A percentile compares a stretch with the other conserved stretches of the same genome.
Conservation (phyloP, 1,140 invertebrate species). For the Rhagoletis zephyria region DNA sequence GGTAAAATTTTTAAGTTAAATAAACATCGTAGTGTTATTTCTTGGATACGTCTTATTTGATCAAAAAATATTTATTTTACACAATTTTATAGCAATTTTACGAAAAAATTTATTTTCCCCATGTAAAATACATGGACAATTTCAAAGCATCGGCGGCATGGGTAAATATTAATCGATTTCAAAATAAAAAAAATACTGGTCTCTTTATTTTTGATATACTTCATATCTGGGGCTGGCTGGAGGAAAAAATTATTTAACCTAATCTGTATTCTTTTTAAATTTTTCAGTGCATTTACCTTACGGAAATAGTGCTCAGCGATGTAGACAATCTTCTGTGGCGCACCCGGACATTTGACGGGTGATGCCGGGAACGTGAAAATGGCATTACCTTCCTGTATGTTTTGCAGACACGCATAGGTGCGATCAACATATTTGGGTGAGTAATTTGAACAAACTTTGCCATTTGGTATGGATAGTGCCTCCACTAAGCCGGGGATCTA, state of each 20-base stretch:
- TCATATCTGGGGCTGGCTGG: too few species aligned
- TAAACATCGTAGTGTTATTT: too few species aligned
- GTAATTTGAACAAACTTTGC: conserved; percentile 93
- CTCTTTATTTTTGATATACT: too few species aligned
- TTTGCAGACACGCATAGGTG: conserved; percentile 83
- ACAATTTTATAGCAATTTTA: too few species aligned
- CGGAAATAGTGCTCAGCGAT: conserved; percentile 89
- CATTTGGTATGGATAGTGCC: conserved; percentile 80
- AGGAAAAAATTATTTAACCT: not conserved
- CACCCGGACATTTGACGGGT: conserved; percentile 96
- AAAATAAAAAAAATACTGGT: too few species aligned
- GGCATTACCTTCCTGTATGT: conserved; percentile 85
- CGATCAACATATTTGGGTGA: conserved; percentile 85
- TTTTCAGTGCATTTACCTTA: conserved; percentile 77
- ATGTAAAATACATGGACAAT: too few species aligned
- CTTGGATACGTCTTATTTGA: too few species aligned
- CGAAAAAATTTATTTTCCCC: too few species aligned
- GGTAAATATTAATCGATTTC: too few species aligned
- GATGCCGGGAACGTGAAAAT: conserved; percentile 94
- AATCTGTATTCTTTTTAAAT: not conserved
- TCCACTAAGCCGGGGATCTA: conserved; percentile 90
- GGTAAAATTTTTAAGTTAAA: too few species aligned
- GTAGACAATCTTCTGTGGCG: conserved; percentile 97
- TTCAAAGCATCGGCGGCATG: too few species aligned
- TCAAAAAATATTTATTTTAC: too few species aligned